Conservation (phyloP, 2,888 invertebrate genomes). For the Priocnemis perturbator region DNA sequence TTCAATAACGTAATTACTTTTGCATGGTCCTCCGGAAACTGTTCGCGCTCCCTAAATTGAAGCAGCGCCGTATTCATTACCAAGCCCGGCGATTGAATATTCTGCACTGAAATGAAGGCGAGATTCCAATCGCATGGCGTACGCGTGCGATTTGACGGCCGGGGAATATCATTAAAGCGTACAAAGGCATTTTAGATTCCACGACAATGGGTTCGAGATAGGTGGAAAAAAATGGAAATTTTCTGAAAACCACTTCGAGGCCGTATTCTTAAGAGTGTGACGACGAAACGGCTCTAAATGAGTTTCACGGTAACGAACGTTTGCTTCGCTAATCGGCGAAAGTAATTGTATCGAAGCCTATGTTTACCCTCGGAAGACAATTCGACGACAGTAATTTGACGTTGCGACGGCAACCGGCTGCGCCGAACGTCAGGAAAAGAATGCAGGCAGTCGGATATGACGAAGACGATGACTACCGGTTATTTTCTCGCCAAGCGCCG, state of each 20-base stretch:
- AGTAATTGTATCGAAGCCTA: not conserved
- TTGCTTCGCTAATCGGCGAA: too few relatives aligned
- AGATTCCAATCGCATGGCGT: not conserved
- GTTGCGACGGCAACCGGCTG: slow-evolving; percentile 25
- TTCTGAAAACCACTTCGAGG: too few relatives aligned
- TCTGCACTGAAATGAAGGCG: slow-evolving; percentile 44
- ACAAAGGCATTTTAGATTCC: too few relatives aligned
- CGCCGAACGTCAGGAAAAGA: not conserved
- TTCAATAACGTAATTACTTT: slow-evolving; percentile 66
- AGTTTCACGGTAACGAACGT: too few relatives aligned
- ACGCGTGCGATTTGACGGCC: too few relatives aligned
- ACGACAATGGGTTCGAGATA: too few relatives aligned
- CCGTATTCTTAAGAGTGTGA: too few relatives aligned
- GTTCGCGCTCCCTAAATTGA: slow-evolving; percentile 61
- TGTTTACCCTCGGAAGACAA: slow-evolving; percentile 6
- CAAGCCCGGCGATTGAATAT: slow-evolving; percentile 60
- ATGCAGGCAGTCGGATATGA: slow-evolving; percentile 7
- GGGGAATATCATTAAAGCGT: too few relatives aligned
- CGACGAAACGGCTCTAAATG: too few relatives aligned
- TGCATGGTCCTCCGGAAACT: slow-evolving; percentile 59
- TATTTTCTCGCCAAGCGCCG: slow-evolving; percentile 37
- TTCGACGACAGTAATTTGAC: slow-evolving; percentile 21
- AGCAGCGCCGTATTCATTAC: slow-evolving; percentile 27
- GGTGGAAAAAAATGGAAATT: too few relatives aligned
- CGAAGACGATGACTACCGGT: slow-evolving; percentile 53